Evolutionary conservation across 2,113 vertebrate genomes (phyloP).

Genomic region (Nestor notabilis): DNA sequence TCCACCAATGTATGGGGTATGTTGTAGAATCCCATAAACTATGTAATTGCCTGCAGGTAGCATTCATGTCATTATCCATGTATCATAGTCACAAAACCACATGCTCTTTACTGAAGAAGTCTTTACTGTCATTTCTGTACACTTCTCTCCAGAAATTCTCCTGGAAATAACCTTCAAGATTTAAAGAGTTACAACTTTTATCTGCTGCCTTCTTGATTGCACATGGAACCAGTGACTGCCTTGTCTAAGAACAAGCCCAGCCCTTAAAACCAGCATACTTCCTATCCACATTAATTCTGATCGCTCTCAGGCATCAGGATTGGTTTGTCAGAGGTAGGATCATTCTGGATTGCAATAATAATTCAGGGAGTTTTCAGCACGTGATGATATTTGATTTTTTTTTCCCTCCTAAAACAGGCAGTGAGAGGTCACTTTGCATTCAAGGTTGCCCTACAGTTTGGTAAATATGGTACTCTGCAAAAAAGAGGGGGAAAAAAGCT

Average conservation of each 20-base stretch:
- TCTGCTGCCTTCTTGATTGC: neutral
- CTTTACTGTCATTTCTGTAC: neutral
- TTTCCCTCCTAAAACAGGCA: neutral
- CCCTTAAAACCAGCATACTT: neutral
- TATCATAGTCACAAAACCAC: neutral
- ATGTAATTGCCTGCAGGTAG: neutral
- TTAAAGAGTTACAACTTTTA: neutral
- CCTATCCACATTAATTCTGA: neutral
- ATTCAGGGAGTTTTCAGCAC: neutral
- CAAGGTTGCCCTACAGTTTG: neutral
- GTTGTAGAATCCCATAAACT: slow-evolving; percentile 14
- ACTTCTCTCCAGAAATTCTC: neutral
- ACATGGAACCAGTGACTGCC: neutral
- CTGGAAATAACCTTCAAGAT: neutral
- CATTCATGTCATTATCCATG: neutral
- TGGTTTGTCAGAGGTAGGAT: neutral
- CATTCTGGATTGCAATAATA: neutral
- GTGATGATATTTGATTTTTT: neutral
- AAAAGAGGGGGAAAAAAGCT: neutral
- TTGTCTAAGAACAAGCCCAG: neutral
- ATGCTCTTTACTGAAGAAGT: neutral
- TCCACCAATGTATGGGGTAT: neutral
- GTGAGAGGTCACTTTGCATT: neutral
- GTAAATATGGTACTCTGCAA: neutral
- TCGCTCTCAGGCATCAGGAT: neutral